A percentile compares a stretch with the other conserved stretches of the same genome.
Evolutionary conservation across 2,888 invertebrate species (phyloP).

Genomic region (Acleris sparsana): DNA sequence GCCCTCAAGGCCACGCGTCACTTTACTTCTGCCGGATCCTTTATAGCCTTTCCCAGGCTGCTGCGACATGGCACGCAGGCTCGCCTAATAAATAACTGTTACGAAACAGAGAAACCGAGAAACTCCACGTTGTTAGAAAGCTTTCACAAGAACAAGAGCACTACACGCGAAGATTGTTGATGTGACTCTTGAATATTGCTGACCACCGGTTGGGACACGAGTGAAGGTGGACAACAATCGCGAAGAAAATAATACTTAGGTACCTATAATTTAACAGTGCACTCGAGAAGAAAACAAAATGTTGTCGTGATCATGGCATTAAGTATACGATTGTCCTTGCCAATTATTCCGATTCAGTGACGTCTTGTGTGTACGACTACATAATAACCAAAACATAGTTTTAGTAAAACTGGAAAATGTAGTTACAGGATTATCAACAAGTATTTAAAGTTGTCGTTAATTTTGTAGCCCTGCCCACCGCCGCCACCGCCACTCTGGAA

Average conservation of each 20-base stretch:
- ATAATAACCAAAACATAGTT: too few relatives aligned
- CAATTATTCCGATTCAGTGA: slow-evolving; percentile 8
- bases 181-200: neutral
- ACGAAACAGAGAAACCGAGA: slow-evolving; percentile 30
- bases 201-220: slow-evolving; percentile 3
- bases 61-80: slow-evolving; percentile 5
- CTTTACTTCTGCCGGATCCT: slow-evolving; percentile 28
- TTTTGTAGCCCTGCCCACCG: too few relatives aligned
- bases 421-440: too few relatives aligned
- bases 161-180: slow-evolving; percentile 8
- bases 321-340: slow-evolving; percentile 13
- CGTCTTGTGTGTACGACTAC: neutral
- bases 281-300: neutral
- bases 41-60: slow-evolving; percentile 24
- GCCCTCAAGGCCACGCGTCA: slow-evolving; percentile 30
- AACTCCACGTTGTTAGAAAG: slow-evolving; percentile 19
- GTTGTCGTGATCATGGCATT: neutral
- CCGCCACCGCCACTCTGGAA: too few relatives aligned
- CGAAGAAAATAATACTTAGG: neutral
- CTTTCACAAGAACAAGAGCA: slow-evolving; percentile 27
- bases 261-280: neutral
- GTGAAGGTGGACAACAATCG: slow-evolving; percentile 7
- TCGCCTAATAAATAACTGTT: slow-evolving; percentile 19
- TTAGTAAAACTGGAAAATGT: too few relatives aligned
- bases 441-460: too few relatives aligned